Evolutionary conservation across 2,113 vertebrate genomes (phyloP).

Genomic region (Seriola rivoliana): DNA sequence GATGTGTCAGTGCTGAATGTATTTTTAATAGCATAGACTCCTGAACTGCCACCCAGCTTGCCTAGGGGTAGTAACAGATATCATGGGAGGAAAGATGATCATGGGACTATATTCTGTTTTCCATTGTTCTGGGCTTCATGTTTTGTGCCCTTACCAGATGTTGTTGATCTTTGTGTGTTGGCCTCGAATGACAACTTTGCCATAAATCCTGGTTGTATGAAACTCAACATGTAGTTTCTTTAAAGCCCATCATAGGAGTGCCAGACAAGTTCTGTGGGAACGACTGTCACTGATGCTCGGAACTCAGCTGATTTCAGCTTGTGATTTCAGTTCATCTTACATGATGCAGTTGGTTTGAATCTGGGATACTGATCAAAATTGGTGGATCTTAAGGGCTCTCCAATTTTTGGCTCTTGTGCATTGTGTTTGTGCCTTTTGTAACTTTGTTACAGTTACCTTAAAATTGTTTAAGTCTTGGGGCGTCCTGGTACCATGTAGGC

Average conservation of each 20-base stretch:
- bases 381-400: not conserved
- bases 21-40: not conserved
- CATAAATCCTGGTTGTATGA: not conserved
- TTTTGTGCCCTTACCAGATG: not conserved
- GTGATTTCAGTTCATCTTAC: not conserved
- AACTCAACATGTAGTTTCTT: not conserved
- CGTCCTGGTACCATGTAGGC: no score
- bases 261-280: not conserved
- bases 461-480: not conserved
- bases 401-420: not conserved
- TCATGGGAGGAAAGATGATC: not conserved
- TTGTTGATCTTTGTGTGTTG: not conserved
- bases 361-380: not conserved
- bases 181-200: not conserved
- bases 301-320: no score
- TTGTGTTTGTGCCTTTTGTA: not conserved
- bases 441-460: not conserved
- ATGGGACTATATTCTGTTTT: not conserved
- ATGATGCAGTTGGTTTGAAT: not conserved
- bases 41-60: not conserved
- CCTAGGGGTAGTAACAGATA: not conserved
- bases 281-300: no score
- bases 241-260: not conserved
- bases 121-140: not conserved
- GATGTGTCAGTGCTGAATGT: not conserved